These are phyloP conservation scores for Diadophis punctatus DNA, from an alignment of 2,113 vertebrate genomes.

Conservation along the genomic window DNA sequence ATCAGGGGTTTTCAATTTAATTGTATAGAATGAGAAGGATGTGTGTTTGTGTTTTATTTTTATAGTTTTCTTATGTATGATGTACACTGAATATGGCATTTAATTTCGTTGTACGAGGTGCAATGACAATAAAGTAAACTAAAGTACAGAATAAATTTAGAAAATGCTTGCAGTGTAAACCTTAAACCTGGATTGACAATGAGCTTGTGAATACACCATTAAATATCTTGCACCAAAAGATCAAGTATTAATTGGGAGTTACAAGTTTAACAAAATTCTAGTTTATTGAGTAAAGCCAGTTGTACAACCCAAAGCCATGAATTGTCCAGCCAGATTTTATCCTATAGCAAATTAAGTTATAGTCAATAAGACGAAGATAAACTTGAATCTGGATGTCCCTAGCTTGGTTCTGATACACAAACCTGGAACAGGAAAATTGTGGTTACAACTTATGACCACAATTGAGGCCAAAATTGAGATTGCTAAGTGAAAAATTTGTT, in stretches of 20 bases:
- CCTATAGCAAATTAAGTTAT: background rate
- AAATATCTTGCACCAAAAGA: background rate
- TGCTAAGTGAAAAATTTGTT: too few species aligned
- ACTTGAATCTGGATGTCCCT: background rate
- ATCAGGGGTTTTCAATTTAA: too few species aligned
- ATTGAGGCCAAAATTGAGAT: too few species aligned
- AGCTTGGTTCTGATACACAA: background rate
- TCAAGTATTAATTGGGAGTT: background rate
- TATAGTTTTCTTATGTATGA: too few species aligned
- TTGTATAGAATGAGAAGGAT: too few species aligned
- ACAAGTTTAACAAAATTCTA: background rate
- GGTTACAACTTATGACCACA: background rate
- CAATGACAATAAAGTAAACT: too few species aligned
- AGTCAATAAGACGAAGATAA: background rate
- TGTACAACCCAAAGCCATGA: background rate
- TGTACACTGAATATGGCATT: too few species aligned
- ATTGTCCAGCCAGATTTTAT: background rate
- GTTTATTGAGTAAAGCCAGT: background rate
- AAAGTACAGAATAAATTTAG: too few species aligned
- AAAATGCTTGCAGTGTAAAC: background rate
- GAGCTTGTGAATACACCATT: background rate
- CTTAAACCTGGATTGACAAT: background rate
- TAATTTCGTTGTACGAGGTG: too few species aligned
- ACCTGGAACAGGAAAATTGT: background rate
- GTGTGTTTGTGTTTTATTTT: too few species aligned